Conservation (phyloP, 1,140 invertebrate genomes). For the Eupristina koningsbergeri region DNA sequence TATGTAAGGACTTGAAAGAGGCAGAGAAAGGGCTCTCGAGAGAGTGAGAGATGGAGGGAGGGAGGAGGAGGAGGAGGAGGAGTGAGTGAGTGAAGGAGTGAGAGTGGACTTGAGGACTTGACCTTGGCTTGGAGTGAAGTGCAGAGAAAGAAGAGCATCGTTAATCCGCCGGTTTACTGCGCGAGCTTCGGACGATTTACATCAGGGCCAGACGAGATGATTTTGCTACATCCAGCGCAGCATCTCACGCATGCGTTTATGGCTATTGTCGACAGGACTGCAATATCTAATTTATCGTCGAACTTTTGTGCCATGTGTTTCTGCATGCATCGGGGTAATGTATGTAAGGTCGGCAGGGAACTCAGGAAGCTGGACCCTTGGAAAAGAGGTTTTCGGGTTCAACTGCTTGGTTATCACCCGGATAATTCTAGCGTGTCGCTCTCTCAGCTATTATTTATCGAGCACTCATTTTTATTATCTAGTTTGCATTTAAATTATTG, state of each 20-base stretch:
- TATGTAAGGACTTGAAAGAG: neutral
- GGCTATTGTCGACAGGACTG: constrained; percentile 14
- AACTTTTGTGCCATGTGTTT: constrained; percentile 5
- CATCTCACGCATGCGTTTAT: neutral
- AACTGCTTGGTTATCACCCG: neutral
- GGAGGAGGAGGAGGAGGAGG: neutral
- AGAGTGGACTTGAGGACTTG: neutral
- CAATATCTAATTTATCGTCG: constrained; percentile 46
- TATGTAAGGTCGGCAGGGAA: constrained; percentile 1
- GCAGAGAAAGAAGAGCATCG: constrained; percentile 28
- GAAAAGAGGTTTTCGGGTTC: neutral
- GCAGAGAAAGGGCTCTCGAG: neutral
- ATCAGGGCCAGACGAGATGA: constrained; percentile 4
- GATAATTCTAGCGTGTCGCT: constrained; percentile 7
- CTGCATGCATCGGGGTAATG: neutral
- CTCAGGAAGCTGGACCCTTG: neutral
- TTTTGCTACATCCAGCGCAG: neutral
- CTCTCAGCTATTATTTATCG: neutral
- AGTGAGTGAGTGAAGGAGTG: too few relatives aligned
- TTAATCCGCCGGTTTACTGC: constrained; percentile 42
- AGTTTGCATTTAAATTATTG: neutral
- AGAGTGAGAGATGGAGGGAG: too few relatives aligned
- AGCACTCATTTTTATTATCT: neutral
- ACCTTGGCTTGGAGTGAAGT: constrained; percentile 29
- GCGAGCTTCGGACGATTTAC: constrained; percentile 31